Evolutionary conservation across 2,888 invertebrate species (phyloP), one percentile per base, ranked within the genome.

Genomic region (Rhagonycha lutea): DNA sequence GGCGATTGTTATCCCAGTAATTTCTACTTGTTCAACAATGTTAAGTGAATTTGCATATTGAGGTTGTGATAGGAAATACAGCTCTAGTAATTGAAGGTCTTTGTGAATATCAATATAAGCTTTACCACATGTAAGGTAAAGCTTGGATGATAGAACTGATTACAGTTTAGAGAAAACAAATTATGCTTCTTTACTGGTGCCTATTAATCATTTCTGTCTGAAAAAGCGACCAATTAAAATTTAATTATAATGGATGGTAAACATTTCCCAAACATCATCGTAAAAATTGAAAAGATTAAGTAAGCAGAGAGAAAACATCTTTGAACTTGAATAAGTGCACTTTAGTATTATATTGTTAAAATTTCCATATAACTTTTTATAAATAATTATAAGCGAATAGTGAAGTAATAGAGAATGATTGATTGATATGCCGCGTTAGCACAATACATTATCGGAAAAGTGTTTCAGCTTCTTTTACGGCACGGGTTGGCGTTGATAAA

Each of bases 401-500:
- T 68, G 29, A 26, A 61, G 67, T 68, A 72, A 72, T 68, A 72
- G 68, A 68, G 47, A 72, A 72, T 68, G 67, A 72, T 72, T 72
- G 72, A 72, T 73, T 73, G 70, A 74, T 70, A 74, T 69, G 74
- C 69, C 74, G 73, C 32, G 65, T 68, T 70, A 67, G 67, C 69
- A 68, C 61, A 70, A 70, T 73, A 70, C 70, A 68, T 73, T 73
- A 63, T 72, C 70, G 68, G 61, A 67, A 73, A 76, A 70, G 70
- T 76, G 69, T 73, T 68, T 68, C 63, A 60, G 32, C 69, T 68
- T 70, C 76, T 70, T 73, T 73, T 62, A 68, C 70, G 71, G 65
- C 63, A 69, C 26, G 68, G 62, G 70, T 68, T 74, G 79, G 78
- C 81, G 78, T 81, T 83, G 82, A 82, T 82, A 82, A 83, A 81